Evolutionary conservation across 2,113 vertebrate species (phyloP).

Genomic region (Coreoperca whiteheadi): DNA sequence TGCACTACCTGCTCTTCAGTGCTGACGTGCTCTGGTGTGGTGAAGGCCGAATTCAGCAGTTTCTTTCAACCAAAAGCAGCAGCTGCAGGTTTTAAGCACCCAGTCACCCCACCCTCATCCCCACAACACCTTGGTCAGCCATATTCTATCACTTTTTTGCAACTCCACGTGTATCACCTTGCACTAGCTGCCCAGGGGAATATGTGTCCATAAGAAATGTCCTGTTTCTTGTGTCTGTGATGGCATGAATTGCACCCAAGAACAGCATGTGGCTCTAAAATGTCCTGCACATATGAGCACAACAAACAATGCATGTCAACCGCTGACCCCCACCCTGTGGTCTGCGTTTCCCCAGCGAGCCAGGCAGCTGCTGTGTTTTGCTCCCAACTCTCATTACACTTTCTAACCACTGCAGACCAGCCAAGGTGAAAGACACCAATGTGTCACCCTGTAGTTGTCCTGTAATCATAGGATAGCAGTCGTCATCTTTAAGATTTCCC

Average conservation of each 20-base stretch:
- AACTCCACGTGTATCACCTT: neutral
- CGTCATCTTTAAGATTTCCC: slow-evolving; percentile 7
- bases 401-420: slow-evolving; percentile 52
- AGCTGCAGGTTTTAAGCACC: slow-evolving; percentile 4
- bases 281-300: neutral
- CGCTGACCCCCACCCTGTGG: slow-evolving; percentile 35
- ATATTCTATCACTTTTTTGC: slow-evolving; percentile 12
- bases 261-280: slow-evolving; percentile 9
- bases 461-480: slow-evolving; percentile 34
- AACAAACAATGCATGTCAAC: slow-evolving; percentile 35
- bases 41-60: slow-evolving; percentile 30
- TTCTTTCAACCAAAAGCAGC: slow-evolving; percentile 17
- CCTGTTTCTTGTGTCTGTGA: neutral
- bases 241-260: slow-evolving; percentile 3
- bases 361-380: slow-evolving; percentile 51
- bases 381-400: slow-evolving; percentile 52
- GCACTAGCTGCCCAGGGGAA: neutral
- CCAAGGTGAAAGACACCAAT: slow-evolving; percentile 48
- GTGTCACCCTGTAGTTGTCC: slow-evolving; percentile 46
- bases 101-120: slow-evolving; percentile 16
- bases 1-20: neutral
- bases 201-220: neutral
- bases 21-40: neutral
- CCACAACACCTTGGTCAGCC: slow-evolving; percentile 13
- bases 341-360: slow-evolving; percentile 22